Percentiles rank a stretch among this genome's conserved stretches.
phyloP scores from a whole-genome alignment of 1,140 invertebrate genomes.

The Plectrocnemia conspersa region DNA sequence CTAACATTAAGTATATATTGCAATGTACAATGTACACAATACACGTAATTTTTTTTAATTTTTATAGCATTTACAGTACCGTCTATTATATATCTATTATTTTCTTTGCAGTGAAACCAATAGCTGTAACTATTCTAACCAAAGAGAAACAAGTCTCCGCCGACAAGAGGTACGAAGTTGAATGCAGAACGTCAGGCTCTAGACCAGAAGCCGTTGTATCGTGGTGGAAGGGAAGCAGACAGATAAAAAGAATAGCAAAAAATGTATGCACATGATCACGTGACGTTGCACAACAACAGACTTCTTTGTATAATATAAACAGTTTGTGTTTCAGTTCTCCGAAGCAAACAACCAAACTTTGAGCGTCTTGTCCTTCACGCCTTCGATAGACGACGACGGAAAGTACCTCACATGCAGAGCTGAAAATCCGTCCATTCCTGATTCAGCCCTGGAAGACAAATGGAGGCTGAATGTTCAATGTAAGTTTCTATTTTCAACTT shows the following conservation, averaged over 20 bases:
- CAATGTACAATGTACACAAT: no score
- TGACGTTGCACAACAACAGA: constrained; percentile 10
- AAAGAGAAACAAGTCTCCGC: constrained; percentile 74
- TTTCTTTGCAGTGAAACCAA: constrained; percentile 70
- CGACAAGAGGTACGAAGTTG: constrained; percentile 75
- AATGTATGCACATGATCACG: constrained; percentile 59
- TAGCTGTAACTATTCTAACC: constrained; percentile 71
- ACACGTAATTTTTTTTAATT: neutral
- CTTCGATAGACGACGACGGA: constrained; percentile 78
- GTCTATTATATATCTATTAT: constrained; percentile 16
- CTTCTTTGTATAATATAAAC: constrained; percentile 6
- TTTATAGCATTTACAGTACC: neutral
- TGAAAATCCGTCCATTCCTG: constrained; percentile 77
- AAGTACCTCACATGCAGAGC: constrained; percentile 82
- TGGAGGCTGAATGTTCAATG: constrained; percentile 72
- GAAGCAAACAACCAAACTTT: constrained; percentile 78
- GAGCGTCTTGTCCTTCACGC: constrained; percentile 75
- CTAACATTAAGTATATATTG: no score
- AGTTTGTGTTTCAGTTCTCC: constrained; percentile 57
- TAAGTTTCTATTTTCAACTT: constrained; percentile 58
- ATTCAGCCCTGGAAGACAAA: constrained; percentile 77
- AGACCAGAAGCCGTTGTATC: constrained; percentile 76
- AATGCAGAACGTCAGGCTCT: constrained; percentile 77
- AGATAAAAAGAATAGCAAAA: constrained; percentile 70
- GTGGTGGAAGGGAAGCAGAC: constrained; percentile 79